phyloP scores from a whole-genome alignment of 2,113 vertebrate genomes.

The Chrysochloris asiatica region DNA sequence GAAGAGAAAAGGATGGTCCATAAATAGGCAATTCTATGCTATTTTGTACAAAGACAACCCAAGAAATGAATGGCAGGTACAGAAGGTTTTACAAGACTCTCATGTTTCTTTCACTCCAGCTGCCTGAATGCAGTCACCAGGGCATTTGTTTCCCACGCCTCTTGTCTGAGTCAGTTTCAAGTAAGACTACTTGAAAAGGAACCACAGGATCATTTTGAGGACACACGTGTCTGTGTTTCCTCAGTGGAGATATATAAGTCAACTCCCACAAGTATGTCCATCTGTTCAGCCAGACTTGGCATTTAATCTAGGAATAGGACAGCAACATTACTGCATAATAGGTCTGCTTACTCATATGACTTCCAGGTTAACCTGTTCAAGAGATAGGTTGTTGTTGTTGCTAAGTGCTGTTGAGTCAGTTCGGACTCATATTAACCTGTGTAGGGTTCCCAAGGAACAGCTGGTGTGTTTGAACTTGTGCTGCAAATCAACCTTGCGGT shows the following conservation, averaged over 20 bases:
- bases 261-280: neutral
- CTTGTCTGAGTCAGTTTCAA: neutral
- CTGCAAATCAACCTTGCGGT: too few species aligned
- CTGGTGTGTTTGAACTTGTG: too few species aligned
- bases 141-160: neutral
- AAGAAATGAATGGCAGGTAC: neutral
- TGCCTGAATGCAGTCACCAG: neutral
- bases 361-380: too few species aligned
- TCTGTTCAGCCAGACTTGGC: neutral
- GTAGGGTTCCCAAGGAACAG: too few species aligned
- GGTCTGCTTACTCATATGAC: neutral
- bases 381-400: too few species aligned
- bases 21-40: neutral
- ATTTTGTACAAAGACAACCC: neutral
- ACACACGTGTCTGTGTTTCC: neutral
- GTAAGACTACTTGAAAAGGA: neutral
- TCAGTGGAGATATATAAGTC: neutral
- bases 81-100: neutral
- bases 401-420: too few species aligned
- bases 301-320: neutral
- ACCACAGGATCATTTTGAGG: neutral
- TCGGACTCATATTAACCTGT: too few species aligned
- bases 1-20: neutral
- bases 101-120: too few species aligned
- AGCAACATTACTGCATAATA: neutral